Percentiles rank a stretch among this genome's conserved stretches.
Evolutionary conservation across 2,888 invertebrate genomes (phyloP).

Genomic region (Pantelozetes paolii): DNA sequence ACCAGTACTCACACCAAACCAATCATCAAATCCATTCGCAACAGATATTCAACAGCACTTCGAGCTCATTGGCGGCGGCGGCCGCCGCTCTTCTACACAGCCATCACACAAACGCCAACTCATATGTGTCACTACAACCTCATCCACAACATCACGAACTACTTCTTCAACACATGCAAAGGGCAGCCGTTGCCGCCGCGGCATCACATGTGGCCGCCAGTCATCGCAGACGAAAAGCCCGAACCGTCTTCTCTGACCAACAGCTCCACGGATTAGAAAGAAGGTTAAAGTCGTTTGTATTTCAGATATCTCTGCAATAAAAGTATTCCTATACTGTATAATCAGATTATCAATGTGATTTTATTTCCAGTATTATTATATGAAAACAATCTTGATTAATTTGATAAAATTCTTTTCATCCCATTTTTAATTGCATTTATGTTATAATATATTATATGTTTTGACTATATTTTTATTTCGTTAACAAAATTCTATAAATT

Average conservation of each 20-base stretch:
- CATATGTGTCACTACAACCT: constrained; percentile 13
- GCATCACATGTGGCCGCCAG: constrained; percentile 40
- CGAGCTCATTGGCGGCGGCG: constrained; percentile 24
- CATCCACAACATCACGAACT: constrained; percentile 39
- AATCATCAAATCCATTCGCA: constrained; percentile 28
- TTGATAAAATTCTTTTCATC: too few species aligned
- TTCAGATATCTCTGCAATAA: too few species aligned
- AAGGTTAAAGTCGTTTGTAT: too few species aligned
- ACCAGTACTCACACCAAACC: not conserved
- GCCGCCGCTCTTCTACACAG: constrained; percentile 39
- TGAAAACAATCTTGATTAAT: too few species aligned
- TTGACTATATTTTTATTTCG: too few species aligned
- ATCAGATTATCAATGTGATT: too few species aligned
- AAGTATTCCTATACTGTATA: too few species aligned
- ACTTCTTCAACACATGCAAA: constrained; percentile 43
- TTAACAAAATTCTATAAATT: too few species aligned
- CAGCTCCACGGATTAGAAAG: constrained; percentile 78
- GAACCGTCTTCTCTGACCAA: constrained; percentile 75
- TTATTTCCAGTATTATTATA: too few species aligned
- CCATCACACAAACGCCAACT: not conserved
- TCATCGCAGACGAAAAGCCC: constrained; percentile 79
- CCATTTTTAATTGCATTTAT: too few species aligned
- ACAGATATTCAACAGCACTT: not conserved
- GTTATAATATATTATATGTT: too few species aligned
- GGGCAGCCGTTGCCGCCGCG: constrained; percentile 41